phyloP scores from a whole-genome alignment of 2,888 invertebrate genomes.

The Phaedon cochleariae region DNA sequence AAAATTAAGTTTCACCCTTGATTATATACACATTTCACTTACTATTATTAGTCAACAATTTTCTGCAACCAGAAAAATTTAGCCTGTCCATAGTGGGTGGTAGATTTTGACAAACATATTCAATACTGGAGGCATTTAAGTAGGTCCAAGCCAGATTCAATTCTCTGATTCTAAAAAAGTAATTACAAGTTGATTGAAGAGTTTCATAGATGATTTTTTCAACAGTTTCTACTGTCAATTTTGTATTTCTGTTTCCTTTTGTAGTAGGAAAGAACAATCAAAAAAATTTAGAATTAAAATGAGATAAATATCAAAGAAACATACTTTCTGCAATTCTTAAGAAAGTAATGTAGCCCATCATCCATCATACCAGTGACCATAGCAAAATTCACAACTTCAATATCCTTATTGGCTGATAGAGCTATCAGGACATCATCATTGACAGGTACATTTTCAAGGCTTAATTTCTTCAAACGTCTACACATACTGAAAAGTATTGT shows the following conservation, averaged over 20 bases:
- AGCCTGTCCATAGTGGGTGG: conserved; percentile 75
- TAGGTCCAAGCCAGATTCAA: conserved; percentile 87
- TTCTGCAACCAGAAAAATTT: conserved; percentile 85
- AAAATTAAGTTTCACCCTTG: no score
- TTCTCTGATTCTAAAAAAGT: conserved; percentile 68
- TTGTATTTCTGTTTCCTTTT: no score
- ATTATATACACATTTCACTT: no score
- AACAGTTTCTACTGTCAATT: no score
- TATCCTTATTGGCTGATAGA: conserved; percentile 71
- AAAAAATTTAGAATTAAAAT: background rate
- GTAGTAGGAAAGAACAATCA: no score
- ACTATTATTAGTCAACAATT: conserved; percentile 79
- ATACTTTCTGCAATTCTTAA: conserved; percentile 69
- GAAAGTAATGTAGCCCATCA: conserved; percentile 70
- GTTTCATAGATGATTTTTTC: background rate
- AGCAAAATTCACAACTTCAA: conserved; percentile 85
- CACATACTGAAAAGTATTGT: conserved; percentile 71
- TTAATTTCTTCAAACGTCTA: conserved; percentile 78
- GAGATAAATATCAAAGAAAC: conserved; percentile 37
- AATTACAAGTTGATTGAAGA: conserved; percentile 13
- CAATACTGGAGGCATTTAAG: conserved; percentile 69
- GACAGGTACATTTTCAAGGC: conserved; percentile 80
- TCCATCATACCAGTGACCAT: conserved; percentile 79
- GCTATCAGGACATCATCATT: conserved; percentile 72
- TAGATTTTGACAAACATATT: conserved; percentile 68